These are phyloP conservation scores for Aurelia sp. DNA, from an alignment of 30 jellyfish, hydroid and myxozoan species.

Conservation along the genomic window DNA sequence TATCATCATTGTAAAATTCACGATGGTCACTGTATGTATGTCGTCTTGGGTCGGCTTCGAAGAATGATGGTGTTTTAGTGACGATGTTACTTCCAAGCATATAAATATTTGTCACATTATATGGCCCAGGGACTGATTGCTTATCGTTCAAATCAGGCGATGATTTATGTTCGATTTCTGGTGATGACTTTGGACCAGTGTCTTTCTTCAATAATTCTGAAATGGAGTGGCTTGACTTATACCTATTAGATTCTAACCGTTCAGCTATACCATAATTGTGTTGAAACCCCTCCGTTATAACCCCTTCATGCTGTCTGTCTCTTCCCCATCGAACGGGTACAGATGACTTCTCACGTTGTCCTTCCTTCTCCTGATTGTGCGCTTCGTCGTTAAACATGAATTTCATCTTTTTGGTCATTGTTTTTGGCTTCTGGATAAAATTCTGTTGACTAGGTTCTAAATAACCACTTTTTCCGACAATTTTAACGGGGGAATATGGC, in stretches of 20 bases:
- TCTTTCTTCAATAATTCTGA: slow-evolving; percentile 78
- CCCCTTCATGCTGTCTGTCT: no score
- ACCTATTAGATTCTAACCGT: not conserved
- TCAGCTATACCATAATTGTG: not conserved
- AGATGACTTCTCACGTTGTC: slow-evolving; percentile 3
- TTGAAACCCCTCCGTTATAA: no score
- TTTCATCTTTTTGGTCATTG: slow-evolving; percentile 48
- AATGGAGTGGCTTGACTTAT: slow-evolving; percentile 71
- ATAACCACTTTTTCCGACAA: slow-evolving; percentile 68
- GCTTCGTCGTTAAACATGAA: slow-evolving; percentile 21
- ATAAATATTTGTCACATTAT: slow-evolving; percentile 12
- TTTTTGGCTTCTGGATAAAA: slow-evolving; percentile 59
- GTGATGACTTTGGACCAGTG: not conserved
- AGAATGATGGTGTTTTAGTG: slow-evolving; percentile 9
- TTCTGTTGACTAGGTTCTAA: slow-evolving; percentile 59
- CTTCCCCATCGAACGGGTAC: slow-evolving; percentile 18
- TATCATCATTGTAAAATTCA: slow-evolving; percentile 30
- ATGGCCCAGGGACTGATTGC: slow-evolving; percentile 3
- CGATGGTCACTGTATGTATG: slow-evolving; percentile 14
- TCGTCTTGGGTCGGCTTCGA: slow-evolving; percentile 30
- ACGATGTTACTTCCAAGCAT: slow-evolving; percentile 25
- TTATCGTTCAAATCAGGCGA: slow-evolving; percentile 7
- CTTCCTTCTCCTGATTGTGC: slow-evolving; percentile 2
- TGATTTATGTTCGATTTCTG: no score
- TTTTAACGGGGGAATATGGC: slow-evolving; percentile 73